Evolutionary conservation across 2,797 vertebrate genomes (phyloP), one percentile per base, ranked within the genome.

Genomic region (Coregonus suidteri): DNA sequence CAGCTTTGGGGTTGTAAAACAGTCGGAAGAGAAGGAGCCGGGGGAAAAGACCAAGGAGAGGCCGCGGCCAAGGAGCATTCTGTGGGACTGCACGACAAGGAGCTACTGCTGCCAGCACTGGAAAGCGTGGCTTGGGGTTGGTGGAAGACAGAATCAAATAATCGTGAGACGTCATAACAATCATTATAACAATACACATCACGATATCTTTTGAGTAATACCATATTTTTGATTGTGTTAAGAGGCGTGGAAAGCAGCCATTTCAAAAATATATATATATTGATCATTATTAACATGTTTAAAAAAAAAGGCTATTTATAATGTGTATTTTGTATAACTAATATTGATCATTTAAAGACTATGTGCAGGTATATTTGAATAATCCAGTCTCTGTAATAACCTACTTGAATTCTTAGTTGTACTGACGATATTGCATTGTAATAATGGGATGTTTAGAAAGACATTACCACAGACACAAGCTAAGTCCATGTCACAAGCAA

Each of bases 51-150:
- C 66, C 66, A 37, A 35, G 31, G 34, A 68, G 31, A 68, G 66
- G 66, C 66, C 34, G 66, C 15, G 34, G 34, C 15, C 66, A 68
- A 18, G 31, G 66, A 16, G 66, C 66, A 6, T 34, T 37, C 66
- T 16, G 66, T 35, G 66, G 66, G 30, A 68, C 66, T 68, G 66
- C 66, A 30, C 30, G 66, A 68, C 66, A 68, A 34, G 66, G 66
- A 68, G 66, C 66, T 18, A 15, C 66, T 4, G 14, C 15, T 68
- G 66, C 66, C 66, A 15, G 15, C 66, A 68, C 14, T 35, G 34
- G 66, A 68, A 68, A 35, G 66, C 66, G 66, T 68, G 66, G 66
- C 66, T 68, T 68, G 66, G 66, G 4, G 66, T 68, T 68, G 66
- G 66, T 68, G 66, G 66, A 68, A 68, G 66, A 68, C 7, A 68